Percentiles rank a stretch among this genome's conserved stretches.
phyloP scores from a whole-genome alignment of 2,888 invertebrate species.

The Torymus tubicola region DNA sequence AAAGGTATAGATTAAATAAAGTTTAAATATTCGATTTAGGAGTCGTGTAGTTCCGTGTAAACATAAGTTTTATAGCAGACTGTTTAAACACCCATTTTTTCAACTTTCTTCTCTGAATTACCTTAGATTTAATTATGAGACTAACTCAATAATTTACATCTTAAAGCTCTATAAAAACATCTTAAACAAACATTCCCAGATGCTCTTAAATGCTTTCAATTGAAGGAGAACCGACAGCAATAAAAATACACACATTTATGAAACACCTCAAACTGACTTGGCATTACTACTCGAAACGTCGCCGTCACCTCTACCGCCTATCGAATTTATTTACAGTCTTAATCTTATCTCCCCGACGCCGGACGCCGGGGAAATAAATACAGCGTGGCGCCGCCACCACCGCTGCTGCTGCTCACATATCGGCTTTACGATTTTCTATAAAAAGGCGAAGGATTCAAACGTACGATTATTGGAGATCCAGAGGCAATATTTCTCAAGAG shows the following conservation, averaged over 20 bases:
- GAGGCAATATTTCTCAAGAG: conserved; percentile 51
- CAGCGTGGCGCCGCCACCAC: not conserved
- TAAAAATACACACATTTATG: not conserved
- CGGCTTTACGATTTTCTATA: conserved; percentile 53
- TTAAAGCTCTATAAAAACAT: too few relatives aligned
- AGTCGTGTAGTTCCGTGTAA: too few relatives aligned
- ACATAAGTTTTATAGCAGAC: too few relatives aligned
- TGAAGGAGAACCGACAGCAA: too few relatives aligned
- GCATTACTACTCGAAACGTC: not conserved
- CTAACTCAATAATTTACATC: too few relatives aligned
- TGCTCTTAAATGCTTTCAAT: too few relatives aligned
- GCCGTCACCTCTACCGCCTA: not conserved
- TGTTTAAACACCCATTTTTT: too few relatives aligned
- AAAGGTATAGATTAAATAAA: too few relatives aligned
- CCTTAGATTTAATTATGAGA: too few relatives aligned
- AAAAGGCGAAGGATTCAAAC: conserved; percentile 48
- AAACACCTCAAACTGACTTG: not conserved
- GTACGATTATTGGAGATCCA: conserved; percentile 51
- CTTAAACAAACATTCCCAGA: too few relatives aligned
- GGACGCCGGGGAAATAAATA: conserved; percentile 29
- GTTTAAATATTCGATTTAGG: too few relatives aligned
- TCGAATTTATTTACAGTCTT: conserved; percentile 12
- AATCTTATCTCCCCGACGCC: conserved; percentile 32
- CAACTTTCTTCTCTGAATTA: too few relatives aligned
- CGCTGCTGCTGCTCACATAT: conserved; percentile 16